Conservation (phyloP, 1,140 invertebrate genomes). For the Samia ricini region DNA sequence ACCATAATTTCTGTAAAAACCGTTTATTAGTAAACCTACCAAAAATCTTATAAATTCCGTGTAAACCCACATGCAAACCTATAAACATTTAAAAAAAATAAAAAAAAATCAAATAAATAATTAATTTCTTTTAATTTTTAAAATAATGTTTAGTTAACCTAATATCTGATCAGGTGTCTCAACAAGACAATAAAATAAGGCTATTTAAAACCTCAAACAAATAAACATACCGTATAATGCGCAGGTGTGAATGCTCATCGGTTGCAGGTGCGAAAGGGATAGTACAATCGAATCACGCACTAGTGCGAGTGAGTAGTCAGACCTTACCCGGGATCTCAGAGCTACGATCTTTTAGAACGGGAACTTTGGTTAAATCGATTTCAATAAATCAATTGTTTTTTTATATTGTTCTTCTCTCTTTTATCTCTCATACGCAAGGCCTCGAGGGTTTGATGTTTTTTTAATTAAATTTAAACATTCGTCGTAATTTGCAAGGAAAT, state of each 20-base stretch:
- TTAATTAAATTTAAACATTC: background rate
- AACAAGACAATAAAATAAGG: slow-evolving; percentile 42
- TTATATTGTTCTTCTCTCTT: background rate
- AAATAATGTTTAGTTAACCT: slow-evolving; percentile 18
- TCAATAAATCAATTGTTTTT: background rate
- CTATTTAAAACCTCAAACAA: slow-evolving; percentile 42
- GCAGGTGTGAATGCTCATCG: slow-evolving; percentile 53
- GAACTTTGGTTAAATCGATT: background rate
- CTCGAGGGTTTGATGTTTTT: background rate
- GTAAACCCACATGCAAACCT: too few relatives aligned
- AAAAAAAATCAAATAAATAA: too few relatives aligned
- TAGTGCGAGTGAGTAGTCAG: background rate
- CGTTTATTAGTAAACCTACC: too few relatives aligned
- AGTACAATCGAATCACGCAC: background rate
- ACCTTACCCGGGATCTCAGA: background rate
- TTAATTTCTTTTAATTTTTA: background rate
- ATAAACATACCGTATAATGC: slow-evolving; percentile 47
- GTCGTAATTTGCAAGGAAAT: background rate
- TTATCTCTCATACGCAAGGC: background rate
- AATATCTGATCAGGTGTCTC: slow-evolving; percentile 10
- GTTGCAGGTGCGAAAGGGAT: slow-evolving; percentile 23
- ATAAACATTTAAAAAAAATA: too few relatives aligned
- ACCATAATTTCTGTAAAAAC: too few relatives aligned
- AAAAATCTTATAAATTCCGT: too few relatives aligned
- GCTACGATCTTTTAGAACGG: slow-evolving; percentile 7